Base-by-base conservation (phyloP, 2,888 invertebrate species). In the Oscheius sp. region DNA sequence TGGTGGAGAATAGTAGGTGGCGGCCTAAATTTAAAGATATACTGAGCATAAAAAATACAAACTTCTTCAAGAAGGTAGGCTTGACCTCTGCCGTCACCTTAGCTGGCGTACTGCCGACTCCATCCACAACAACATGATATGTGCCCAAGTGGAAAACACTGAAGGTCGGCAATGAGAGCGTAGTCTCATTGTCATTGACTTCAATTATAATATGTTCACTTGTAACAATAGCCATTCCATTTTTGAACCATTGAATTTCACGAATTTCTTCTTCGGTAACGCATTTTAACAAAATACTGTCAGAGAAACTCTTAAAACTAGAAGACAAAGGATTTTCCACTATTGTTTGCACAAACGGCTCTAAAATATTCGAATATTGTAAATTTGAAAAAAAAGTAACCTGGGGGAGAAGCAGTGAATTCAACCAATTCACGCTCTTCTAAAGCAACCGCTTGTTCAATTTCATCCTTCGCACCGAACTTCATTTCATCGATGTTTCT, bases 111-210 rank as follows among this genome's bases (percentile, higher is more conserved):
- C 79, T 79, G 53, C 77, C 80, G 1, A 63, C 72, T 21, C 74
- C 78, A 63, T 82, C 82, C n/a, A 82, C 76, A 3, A 82, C 56
- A 1, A 77, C 77, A 46, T 82, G 82, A 58, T 82, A 82, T 21
- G 73, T 73, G n/a, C 82, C 82, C 43, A 76, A 69, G 49, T 75
- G 71, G 72, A 77, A 76, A 1, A 76, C 73, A n/a, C 76, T 59
- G 69, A 82, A 82, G n/a, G 74, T 71, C 0, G 64, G 45, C 0
- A 82, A 63, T n/a, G 68, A 72, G 16, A 82, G 63, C 0, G 70
- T 71, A n/a, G 82, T 69, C 18, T 66, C 70, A 2, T 73, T 70
- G 6, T 46, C 73, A 12, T 59, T 21, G 1, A 53, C 73, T 12
- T 59, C 45, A 18, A 80, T 72, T 0, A 56, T 23, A 16, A 79